phyloP scores from a whole-genome alignment of 1,140 invertebrate species.

The Leptonema lineaticorne region DNA sequence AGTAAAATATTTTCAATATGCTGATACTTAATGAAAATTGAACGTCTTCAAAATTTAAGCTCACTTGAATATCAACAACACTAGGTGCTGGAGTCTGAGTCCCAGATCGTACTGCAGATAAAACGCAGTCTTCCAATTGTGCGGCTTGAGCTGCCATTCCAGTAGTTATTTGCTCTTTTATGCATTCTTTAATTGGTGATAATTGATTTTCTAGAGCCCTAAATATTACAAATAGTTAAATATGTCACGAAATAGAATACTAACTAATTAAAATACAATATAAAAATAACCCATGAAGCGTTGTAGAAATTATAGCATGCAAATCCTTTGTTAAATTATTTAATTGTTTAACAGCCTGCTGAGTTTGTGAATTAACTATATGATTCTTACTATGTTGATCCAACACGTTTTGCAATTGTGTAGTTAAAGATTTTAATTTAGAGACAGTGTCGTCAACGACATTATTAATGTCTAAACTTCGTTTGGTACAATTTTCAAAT shows the following conservation, averaged over 20 bases:
- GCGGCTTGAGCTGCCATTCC: conserved; percentile 62
- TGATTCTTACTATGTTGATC: conserved; percentile 39
- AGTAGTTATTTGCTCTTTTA: conserved; percentile 60
- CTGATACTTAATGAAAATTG: conserved; percentile 21
- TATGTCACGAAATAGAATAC: too few relatives aligned
- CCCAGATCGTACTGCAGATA: conserved; percentile 65
- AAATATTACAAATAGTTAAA: too few relatives aligned
- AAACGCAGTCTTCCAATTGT: conserved; percentile 59
- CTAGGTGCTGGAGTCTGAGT: conserved; percentile 66
- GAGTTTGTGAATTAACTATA: conserved; percentile 35
- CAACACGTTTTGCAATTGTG: conserved; percentile 35
- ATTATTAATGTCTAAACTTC: conserved; percentile 26
- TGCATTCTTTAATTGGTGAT: conserved; percentile 45
- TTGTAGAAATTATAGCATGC: conserved; percentile 30
- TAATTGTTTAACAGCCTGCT: conserved; percentile 37
- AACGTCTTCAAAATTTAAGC: conserved; percentile 27
- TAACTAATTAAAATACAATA: neutral
- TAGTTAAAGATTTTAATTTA: conserved; percentile 27
- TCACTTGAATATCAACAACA: conserved; percentile 60
- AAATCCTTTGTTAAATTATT: conserved; percentile 38
- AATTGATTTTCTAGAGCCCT: conserved; percentile 38
- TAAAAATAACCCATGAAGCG: conserved; percentile 37
- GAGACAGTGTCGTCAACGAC: conserved; percentile 30
- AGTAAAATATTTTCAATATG: conserved; percentile 36
- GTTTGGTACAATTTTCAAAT: conserved; percentile 51